Conservation (phyloP, 1,140 invertebrate genomes). For the Ladona fulva region DNA sequence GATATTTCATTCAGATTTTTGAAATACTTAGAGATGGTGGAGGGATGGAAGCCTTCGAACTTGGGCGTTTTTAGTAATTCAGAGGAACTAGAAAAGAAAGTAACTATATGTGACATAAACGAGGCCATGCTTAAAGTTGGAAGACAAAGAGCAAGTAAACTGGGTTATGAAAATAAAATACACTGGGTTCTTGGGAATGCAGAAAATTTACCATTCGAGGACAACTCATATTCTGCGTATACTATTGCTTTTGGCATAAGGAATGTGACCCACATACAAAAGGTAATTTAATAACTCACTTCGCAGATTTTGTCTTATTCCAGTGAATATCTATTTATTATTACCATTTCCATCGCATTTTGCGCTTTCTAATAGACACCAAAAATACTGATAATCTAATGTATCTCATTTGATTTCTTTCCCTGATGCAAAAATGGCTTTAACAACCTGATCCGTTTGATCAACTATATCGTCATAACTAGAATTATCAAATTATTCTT, state of each 20-base stretch:
- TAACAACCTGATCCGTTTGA: too few relatives aligned
- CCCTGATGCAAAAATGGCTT: too few relatives aligned
- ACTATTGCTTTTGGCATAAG: conserved; percentile 97
- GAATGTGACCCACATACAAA: conserved; percentile 90
- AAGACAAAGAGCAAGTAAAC: conserved; percentile 54
- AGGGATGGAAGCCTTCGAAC: conserved; percentile 30
- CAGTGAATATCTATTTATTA: too few relatives aligned
- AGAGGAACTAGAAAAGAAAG: conserved; percentile 42
- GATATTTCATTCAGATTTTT: conserved; percentile 84
- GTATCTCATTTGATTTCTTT: too few relatives aligned
- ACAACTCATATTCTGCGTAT: conserved; percentile 81
- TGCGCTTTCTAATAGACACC: too few relatives aligned
- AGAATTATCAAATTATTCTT: too few relatives aligned
- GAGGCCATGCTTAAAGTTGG: conserved; percentile 91
- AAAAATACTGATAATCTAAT: too few relatives aligned
- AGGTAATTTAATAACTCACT: conserved; percentile 43
- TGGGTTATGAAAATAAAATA: conserved; percentile 45
- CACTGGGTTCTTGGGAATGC: conserved; percentile 85
- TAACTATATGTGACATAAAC: conserved; percentile 95
- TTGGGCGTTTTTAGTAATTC: conserved; percentile 12
- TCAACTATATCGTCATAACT: too few relatives aligned
- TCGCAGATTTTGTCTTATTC: too few relatives aligned
- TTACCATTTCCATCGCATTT: too few relatives aligned
- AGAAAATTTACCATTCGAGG: conserved; percentile 71
- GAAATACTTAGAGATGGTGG: conserved; percentile 46